Base-by-base conservation (phyloP, 2,888 invertebrate genomes). In the Lasioglossum leucozonium region DNA sequence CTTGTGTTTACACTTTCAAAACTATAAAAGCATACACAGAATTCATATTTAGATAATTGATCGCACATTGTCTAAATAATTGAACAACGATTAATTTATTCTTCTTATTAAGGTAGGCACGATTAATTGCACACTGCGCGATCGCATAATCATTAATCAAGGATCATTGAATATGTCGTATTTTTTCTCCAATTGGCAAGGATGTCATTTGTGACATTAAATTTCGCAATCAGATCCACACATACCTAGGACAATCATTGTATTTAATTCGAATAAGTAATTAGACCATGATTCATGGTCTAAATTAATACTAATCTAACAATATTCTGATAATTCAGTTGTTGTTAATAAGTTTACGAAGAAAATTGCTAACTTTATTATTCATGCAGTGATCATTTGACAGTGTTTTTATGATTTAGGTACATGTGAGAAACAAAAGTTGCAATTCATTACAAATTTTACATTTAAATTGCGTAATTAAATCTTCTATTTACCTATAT, bases 21-120 rank as follows among this genome's bases (percentile, higher is more conserved):
- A 81, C 75, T 79, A 79, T 76, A 73, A 78, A 77, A 75, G 40
- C 65, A 69, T 77, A 75, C 26, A 79, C 79, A 79, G 81, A 81
- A 78, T 83, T 34, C 67, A 67, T 84, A 86, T 79, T 87, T 79
- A 81, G 81, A 82, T 55, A 82, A n/a, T 87, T 79, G 82, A 74
- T 79, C 72, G 77, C 34, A 75, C 37, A 47, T 71, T 62, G 5
- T 55, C 22, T 67, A 67, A 73, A 75, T 81, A 88, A 83, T 73
- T 88, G 55, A 42, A 44, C 37, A 26, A 51, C 37, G 37, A 72
- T 30, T 34, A 51, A 73, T 67, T 84, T 73, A 30, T 55, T 80
- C 30, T 72, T 79, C 58, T 74, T 37, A 69, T 42, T 58, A 72
- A 67, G 82, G 86, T 83, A 78, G 58, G 81, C 37, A n/a, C n/a